Evolutionary conservation across 2,797 vertebrate genomes (phyloP), one percentile per base, ranked within the genome.

Genomic region (Sardinella longiceps): DNA sequence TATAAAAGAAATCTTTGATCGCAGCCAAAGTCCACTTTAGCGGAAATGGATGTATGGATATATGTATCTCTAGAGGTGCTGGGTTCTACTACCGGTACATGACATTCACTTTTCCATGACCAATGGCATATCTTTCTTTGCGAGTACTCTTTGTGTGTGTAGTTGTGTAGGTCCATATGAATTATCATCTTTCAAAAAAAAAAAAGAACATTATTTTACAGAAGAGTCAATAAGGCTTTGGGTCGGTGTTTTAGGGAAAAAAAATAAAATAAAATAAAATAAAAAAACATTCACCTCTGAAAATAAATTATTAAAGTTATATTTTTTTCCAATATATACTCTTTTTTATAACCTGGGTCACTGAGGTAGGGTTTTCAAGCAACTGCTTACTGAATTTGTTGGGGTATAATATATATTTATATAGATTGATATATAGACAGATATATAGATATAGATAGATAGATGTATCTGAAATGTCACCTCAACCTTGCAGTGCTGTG

Each of bases 251-350:
- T 87, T 90, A 89, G 46, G 88, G 33, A 39, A 74, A 63, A 63
- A 14, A 25, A 28, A 63, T 20, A 56, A 56, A 9, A 6, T 9
- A 53, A 53, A 63, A 25, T 9, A 63, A 1, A 4, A 15, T 20
- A 66, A 66, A 15, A 93, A 93, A 93, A 95, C 93, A 95, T 95
- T 95, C 94, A 94, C 92, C 93, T 94, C 88, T 89, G 92, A 95
- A 95, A 96, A 95, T 95, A 96, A 96, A 95, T 88, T 94, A 94
- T n/a, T n/a, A n/a, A n/a, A n/a, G 91, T 89, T 93, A 82, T 90
- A 91, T 90, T 81, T 80, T 81, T 80, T 90, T 89, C 92, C 74
- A 63, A 80, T 84, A 82, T 90, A 87, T 87, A 58, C 84, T 81
- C 86, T 86, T 85, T 89, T 91, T 88, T 87, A 91, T 90, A 92